These are phyloP conservation scores for Caenorhabditis sp. DNA, from an alignment of 2,888 invertebrate species.

Conservation along the genomic window DNA sequence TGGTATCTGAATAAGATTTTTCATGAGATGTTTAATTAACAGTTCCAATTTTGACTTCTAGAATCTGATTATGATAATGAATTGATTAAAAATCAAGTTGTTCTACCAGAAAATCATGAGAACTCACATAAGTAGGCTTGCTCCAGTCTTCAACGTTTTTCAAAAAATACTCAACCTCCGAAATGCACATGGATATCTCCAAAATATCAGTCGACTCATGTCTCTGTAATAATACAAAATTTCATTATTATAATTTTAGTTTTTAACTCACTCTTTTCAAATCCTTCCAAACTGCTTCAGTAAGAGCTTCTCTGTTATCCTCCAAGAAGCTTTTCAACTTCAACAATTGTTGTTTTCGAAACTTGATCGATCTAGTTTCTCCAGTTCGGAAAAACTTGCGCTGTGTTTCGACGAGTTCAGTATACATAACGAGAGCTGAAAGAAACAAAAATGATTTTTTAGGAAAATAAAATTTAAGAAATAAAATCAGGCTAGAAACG, in stretches of 20 bases:
- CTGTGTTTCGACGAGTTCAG: conserved; percentile 46
- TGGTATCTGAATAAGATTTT: too few species aligned
- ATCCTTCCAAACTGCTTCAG: conserved; percentile 63
- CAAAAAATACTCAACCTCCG: conserved; percentile 60
- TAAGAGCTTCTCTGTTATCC: conserved; percentile 53
- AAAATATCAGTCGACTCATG: conserved; percentile 42
- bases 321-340: conserved; percentile 51
- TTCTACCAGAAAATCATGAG: not conserved
- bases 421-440: conserved; percentile 15
- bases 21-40: too few species aligned
- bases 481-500: too few species aligned
- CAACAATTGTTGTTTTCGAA: conserved; percentile 43
- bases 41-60: too few species aligned
- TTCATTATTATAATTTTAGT: not conserved
- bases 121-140: conserved; percentile 42
- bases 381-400: conserved; percentile 57
- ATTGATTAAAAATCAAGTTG: too few species aligned
- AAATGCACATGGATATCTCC: conserved; percentile 53
- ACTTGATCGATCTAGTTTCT: conserved; percentile 30
- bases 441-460: not conserved
- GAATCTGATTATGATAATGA: too few species aligned
- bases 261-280: conserved; percentile 54
- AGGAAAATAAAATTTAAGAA: too few species aligned
- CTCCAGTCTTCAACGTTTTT: conserved; percentile 58
- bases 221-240: conserved; percentile 23